Conservation (phyloP, 2,888 invertebrate species). For the Pharmacophagus antenor region DNA sequence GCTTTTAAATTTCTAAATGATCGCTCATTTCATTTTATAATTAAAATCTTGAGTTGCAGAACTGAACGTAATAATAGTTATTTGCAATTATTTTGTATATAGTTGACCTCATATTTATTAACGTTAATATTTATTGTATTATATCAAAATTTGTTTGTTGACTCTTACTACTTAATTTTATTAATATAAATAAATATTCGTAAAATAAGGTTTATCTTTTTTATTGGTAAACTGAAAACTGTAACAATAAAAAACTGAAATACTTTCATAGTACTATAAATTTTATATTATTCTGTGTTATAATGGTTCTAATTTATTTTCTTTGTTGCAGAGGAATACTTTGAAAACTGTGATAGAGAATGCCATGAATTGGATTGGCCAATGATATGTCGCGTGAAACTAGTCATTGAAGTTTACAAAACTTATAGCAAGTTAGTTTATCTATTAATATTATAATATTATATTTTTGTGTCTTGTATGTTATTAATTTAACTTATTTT, state of each 20-base stretch:
- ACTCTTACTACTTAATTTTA: no score
- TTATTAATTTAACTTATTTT: slow-evolving; percentile 29
- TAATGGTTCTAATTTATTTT: slow-evolving; percentile 14
- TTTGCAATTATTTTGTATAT: background rate
- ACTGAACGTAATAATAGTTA: background rate
- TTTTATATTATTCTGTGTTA: no score
- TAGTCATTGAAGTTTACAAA: slow-evolving; percentile 87
- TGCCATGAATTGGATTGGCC: slow-evolving; percentile 89
- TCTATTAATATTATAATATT: slow-evolving; percentile 1
- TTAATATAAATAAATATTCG: no score
- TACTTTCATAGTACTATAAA: no score
- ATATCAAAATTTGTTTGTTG: no score
- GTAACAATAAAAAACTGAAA: no score
- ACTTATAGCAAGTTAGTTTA: slow-evolving; percentile 84
- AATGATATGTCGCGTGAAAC: slow-evolving; percentile 88
- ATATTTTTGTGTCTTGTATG: background rate
- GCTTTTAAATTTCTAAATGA: background rate
- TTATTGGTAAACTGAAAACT: no score
- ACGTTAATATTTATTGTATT: background rate
- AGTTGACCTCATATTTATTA: background rate
- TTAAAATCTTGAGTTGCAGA: no score
- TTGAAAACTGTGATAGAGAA: slow-evolving; percentile 87
- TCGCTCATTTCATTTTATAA: no score
- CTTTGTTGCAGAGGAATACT: slow-evolving; percentile 84
- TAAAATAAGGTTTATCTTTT: no score